A percentile compares a stretch with the other conserved stretches of the same genome.
phyloP scores from a whole-genome alignment of 2,888 invertebrate species.

The Aspidiotus rigidus region DNA sequence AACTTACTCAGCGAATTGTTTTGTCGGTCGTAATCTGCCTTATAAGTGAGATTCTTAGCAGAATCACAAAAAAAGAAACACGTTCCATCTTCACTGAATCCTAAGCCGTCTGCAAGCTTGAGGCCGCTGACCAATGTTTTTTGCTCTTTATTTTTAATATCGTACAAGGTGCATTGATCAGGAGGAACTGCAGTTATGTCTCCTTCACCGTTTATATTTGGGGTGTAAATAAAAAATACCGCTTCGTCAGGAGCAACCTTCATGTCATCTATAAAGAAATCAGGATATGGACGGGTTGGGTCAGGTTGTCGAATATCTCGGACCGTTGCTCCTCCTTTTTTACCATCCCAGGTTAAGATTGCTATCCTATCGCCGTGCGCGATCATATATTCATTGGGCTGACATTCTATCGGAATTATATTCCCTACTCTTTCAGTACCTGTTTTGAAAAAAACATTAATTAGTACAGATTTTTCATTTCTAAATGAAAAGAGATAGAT shows the following conservation, averaged over 20 bases:
- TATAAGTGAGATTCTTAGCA: constrained; percentile 46
- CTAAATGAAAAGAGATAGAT: no score
- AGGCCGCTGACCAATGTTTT: constrained; percentile 41
- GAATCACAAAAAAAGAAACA: constrained; percentile 54
- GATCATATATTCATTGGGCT: background rate
- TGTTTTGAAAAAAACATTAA: no score
- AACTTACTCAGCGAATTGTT: background rate
- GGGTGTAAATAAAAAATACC: no score
- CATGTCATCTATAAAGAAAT: no score
- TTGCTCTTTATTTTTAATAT: constrained; percentile 5
- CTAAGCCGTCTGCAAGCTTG: constrained; percentile 66
- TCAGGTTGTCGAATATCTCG: no score
- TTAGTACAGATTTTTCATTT: no score
- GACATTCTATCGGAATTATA: no score
- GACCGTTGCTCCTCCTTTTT: background rate
- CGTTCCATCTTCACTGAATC: constrained; percentile 58
- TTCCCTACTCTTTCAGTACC: no score
- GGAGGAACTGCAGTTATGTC: background rate
- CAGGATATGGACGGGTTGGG: no score
- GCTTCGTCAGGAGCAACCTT: no score
- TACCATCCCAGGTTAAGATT: constrained; percentile 4
- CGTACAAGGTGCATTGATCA: constrained; percentile 11
- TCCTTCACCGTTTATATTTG: no score
- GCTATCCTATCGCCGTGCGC: background rate
- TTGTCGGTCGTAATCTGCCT: constrained; percentile 57